A percentile compares a stretch with the other conserved stretches of the same genome.
Evolutionary conservation across 2,113 vertebrate species (phyloP).

Genomic region (Mustelus asterias): DNA sequence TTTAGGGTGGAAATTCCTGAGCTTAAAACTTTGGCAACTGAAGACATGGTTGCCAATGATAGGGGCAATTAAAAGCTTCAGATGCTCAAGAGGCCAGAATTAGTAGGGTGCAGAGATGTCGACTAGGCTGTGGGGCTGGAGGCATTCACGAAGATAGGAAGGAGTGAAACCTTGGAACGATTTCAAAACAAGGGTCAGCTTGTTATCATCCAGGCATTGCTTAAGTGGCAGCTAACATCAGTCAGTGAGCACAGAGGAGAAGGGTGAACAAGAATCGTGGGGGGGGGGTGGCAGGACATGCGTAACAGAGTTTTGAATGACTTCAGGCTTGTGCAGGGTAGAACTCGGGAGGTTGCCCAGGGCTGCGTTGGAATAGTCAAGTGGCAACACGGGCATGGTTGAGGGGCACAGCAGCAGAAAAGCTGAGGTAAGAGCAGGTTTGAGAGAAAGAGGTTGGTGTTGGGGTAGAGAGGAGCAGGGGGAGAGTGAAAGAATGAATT

Average conservation of each 20-base stretch:
- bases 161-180: no score
- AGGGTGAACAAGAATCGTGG: no score
- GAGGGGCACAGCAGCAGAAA: neutral
- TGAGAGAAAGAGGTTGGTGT: neutral
- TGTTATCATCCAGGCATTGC: no score
- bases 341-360: no score
- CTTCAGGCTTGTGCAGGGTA: no score
- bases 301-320: no score
- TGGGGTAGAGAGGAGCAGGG: neutral
- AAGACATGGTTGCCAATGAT: neutral
- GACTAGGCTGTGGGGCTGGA: neutral
- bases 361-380: neutral
- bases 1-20: neutral
- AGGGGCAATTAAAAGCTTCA: neutral
- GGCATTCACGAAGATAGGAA: neutral
- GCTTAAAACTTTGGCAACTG: neutral
- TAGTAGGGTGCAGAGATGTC: neutral
- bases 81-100: neutral
- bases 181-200: no score
- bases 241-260: no score
- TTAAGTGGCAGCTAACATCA: no score
- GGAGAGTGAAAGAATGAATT: neutral
- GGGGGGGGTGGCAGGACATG: no score
- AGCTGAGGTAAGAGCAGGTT: neutral
- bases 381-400: neutral